A percentile compares a stretch with the other conserved stretches of the same genome.
phyloP scores from a whole-genome alignment of 2,113 vertebrate species.

The Crotophaga sulcirostris region DNA sequence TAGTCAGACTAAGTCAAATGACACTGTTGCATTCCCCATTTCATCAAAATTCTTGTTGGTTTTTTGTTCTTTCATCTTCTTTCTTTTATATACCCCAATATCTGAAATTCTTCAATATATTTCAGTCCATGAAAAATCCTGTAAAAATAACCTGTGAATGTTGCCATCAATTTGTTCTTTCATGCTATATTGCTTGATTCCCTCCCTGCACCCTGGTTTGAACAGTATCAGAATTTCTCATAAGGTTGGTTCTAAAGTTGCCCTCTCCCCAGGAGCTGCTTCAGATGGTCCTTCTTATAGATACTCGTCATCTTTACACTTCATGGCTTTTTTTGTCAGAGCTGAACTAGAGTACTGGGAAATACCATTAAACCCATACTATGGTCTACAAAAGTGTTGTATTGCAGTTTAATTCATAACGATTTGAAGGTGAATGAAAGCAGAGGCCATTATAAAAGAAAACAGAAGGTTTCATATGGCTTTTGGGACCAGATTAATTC shows the following conservation, averaged over 20 bases:
- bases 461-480: background rate
- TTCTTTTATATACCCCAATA: background rate
- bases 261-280: background rate
- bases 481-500: background rate
- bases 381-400: background rate
- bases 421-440: background rate
- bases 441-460: background rate
- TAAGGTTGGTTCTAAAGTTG: background rate
- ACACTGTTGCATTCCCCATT: background rate
- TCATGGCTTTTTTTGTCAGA: background rate
- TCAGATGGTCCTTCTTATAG: background rate
- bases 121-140: background rate
- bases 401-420: background rate
- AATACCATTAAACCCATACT: background rate
- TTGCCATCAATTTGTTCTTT: background rate
- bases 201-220: background rate
- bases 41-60: background rate
- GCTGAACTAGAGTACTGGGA: background rate
- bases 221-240: background rate
- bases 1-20: background rate
- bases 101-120: background rate
- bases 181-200: background rate
- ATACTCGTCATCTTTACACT: background rate
- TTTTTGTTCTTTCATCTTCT: background rate
- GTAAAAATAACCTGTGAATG: background rate